These are phyloP conservation scores for Pseudorasbora parva DNA, from an alignment of 2,113 vertebrate species.

Conservation along the genomic window DNA sequence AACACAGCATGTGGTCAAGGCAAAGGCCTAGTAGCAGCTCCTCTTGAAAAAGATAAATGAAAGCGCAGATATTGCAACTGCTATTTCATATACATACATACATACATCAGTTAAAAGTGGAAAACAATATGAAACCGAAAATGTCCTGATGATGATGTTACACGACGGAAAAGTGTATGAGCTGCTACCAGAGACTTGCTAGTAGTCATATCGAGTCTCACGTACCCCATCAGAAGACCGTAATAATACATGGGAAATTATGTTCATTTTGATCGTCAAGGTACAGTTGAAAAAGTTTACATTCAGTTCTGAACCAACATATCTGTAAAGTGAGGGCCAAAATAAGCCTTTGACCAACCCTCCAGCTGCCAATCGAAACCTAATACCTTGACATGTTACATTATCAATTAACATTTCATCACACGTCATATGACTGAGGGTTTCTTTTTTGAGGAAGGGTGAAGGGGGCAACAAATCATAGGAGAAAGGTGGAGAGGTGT, in stretches of 20 bases:
- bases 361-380: slow-evolving; percentile 39
- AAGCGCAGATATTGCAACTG: slow-evolving; percentile 58
- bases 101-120: slow-evolving; percentile 45
- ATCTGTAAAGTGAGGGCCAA: slow-evolving; percentile 46
- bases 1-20: slow-evolving; percentile 64
- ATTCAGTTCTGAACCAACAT: slow-evolving; percentile 71
- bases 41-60: slow-evolving; percentile 22
- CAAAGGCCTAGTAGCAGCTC: slow-evolving; percentile 78
- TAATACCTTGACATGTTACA: slow-evolving; percentile 29
- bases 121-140: slow-evolving; percentile 44
- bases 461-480: slow-evolving; percentile 28
- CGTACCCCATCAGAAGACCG: slow-evolving; percentile 51
- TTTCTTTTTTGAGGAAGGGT: slow-evolving; percentile 6
- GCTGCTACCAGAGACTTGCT: slow-evolving; percentile 74
- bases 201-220: slow-evolving; percentile 27
- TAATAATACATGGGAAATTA: slow-evolving; percentile 56
- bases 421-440: background rate
- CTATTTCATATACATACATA: slow-evolving; percentile 51
- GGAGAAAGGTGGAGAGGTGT: slow-evolving; percentile 34
- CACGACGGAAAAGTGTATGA: slow-evolving; percentile 43
- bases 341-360: background rate
- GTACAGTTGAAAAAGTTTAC: slow-evolving; percentile 65
- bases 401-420: slow-evolving; percentile 23
- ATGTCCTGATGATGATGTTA: slow-evolving; percentile 20
- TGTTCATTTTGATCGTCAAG: slow-evolving; percentile 54